phyloP scores from a whole-genome alignment of 2,888 invertebrate species.

The Heliconius erato region DNA sequence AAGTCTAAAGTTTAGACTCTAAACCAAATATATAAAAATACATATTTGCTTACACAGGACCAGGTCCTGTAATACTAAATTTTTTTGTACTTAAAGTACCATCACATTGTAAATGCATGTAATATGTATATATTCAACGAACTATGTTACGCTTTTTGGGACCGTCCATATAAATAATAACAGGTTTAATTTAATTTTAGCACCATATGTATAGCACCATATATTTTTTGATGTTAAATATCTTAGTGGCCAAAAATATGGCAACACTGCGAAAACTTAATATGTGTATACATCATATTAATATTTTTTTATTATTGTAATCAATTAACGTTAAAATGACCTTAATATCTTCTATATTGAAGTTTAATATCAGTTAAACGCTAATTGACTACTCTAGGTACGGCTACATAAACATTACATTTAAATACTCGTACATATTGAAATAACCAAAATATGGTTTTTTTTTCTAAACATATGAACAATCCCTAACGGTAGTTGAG shows the following conservation, averaged over 20 bases:
- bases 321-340: not conserved
- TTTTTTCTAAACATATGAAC: not conserved
- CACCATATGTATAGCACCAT: not conserved
- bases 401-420: not conserved
- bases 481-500: conserved; percentile 10
- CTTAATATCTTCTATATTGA: not conserved
- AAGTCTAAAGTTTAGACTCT: not conserved
- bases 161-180: not conserved
- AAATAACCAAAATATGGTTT: not conserved
- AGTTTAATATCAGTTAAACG: not conserved
- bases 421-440: not conserved
- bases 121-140: conserved; percentile 11
- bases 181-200: not conserved
- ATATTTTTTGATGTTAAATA: not conserved
- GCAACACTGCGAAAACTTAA: not conserved
- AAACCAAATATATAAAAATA: not conserved
- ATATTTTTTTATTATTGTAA: not conserved
- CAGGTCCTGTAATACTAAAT: conserved; percentile 66
- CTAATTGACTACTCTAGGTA: not conserved
- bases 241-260: not conserved
- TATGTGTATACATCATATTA: not conserved
- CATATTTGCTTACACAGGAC: conserved; percentile 55
- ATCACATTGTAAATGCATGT: conserved; percentile 67
- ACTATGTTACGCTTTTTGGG: not conserved
- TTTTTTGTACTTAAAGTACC: conserved; percentile 76